Conservation (phyloP, 2,113 vertebrate genomes). For the Sylvilagus bachmani region DNA sequence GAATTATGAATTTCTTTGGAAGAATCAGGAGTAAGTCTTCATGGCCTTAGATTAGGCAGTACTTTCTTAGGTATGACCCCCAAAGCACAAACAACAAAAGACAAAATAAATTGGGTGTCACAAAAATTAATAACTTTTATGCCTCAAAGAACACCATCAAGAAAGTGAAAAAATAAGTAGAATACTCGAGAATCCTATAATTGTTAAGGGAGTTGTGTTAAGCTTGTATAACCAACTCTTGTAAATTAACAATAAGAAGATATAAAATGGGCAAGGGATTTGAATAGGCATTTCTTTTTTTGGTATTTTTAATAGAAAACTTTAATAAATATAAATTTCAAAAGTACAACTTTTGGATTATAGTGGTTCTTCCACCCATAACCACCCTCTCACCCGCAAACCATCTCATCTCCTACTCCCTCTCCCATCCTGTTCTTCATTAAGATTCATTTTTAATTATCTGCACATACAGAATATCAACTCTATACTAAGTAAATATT, state of each 20-base stretch:
- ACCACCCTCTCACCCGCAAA: too few species aligned
- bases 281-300: not conserved
- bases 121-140: slow-evolving; percentile 9
- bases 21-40: not conserved
- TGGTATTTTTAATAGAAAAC: too few species aligned
- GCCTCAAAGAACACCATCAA: not conserved
- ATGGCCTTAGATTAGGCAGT: not conserved
- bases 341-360: too few species aligned
- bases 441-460: too few species aligned
- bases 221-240: slow-evolving; percentile 10
- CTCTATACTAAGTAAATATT: too few species aligned
- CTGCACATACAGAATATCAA: too few species aligned
- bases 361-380: too few species aligned
- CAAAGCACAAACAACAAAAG: slow-evolving; percentile 10
- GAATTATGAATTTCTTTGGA: not conserved
- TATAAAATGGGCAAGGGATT: not conserved
- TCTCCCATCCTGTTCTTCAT: too few species aligned
- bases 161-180: not conserved
- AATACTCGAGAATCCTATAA: not conserved
- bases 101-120: not conserved
- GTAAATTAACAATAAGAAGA: not conserved
- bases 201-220: not conserved
- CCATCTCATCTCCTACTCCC: too few species aligned
- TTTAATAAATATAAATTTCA: too few species aligned
- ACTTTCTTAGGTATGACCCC: not conserved